Percentiles rank a stretch among this genome's conserved stretches.
Evolutionary conservation across 2,113 vertebrate species (phyloP).

Genomic region (Stegostoma tigrinum): DNA sequence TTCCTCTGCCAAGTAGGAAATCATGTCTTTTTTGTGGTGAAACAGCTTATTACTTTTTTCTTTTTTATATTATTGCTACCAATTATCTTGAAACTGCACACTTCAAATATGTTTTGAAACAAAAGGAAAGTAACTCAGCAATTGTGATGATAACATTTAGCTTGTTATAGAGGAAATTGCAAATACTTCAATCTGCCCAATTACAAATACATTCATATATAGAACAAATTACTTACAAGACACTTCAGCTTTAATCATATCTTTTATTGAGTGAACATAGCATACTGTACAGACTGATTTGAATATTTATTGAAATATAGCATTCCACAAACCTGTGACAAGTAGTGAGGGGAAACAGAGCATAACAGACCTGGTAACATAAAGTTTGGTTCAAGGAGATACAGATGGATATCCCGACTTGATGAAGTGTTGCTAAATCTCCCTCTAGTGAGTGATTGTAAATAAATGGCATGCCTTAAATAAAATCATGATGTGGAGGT

Average conservation of each 20-base stretch:
- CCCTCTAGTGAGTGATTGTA: not conserved
- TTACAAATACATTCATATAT: not conserved
- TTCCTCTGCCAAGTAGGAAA: not conserved
- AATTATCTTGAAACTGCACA: not conserved
- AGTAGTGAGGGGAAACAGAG: not conserved
- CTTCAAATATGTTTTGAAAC: not conserved
- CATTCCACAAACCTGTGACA: not conserved
- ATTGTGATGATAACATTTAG: not conserved
- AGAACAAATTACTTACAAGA: not conserved
- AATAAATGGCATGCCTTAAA: not conserved
- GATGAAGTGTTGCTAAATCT: not conserved
- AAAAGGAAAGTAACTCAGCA: not conserved
- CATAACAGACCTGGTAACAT: not conserved
- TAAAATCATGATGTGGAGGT: not conserved
- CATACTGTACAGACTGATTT: not conserved
- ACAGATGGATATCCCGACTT: not conserved
- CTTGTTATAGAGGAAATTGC: not conserved
- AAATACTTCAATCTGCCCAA: not conserved
- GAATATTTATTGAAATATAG: not conserved
- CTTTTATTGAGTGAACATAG: not conserved
- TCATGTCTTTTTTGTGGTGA: not conserved
- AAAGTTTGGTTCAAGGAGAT: not conserved
- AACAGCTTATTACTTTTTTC: not conserved
- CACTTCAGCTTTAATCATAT: not conserved
- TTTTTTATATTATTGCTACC: not conserved